Evolutionary conservation across 2,888 invertebrate species (phyloP).

Genomic region (Tinea semifulvella): DNA sequence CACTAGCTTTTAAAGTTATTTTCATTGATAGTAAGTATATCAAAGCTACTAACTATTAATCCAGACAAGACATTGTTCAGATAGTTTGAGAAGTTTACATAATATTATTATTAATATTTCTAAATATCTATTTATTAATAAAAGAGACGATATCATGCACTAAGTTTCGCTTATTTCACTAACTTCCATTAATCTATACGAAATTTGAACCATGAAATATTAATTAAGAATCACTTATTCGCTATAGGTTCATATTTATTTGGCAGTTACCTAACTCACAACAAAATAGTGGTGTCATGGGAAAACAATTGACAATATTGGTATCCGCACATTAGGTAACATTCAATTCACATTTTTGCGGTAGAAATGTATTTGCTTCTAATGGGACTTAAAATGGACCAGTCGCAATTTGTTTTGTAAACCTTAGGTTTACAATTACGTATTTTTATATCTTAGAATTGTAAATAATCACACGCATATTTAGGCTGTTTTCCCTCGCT

Average conservation of each 20-base stretch:
- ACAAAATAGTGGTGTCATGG: slow-evolving; percentile 26
- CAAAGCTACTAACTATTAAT: too few species aligned
- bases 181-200: slow-evolving; percentile 5
- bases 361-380: too few species aligned
- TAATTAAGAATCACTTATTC: slow-evolving; percentile 39
- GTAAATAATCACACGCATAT: too few species aligned
- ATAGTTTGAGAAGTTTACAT: slow-evolving; percentile 1
- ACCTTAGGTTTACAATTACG: too few species aligned
- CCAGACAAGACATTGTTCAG: background rate
- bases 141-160: slow-evolving; percentile 44
- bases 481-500: too few species aligned
- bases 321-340: slow-evolving; percentile 19
- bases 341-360: background rate
- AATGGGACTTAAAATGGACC: too few species aligned
- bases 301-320: slow-evolving; percentile 44
- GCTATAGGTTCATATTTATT: slow-evolving; percentile 57
- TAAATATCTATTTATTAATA: slow-evolving; percentile 30
- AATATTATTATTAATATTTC: slow-evolving; percentile 6
- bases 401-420: too few species aligned
- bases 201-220: slow-evolving; percentile 14
- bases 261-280: slow-evolving; percentile 58
- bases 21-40: too few species aligned
- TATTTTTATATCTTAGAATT: too few species aligned
- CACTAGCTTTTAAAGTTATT: too few species aligned
- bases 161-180: slow-evolving; percentile 30